A percentile compares a stretch with the other conserved stretches of the same genome.
Evolutionary conservation across 2,113 vertebrate genomes (phyloP).

Genomic region (Copsychus sechellarum): DNA sequence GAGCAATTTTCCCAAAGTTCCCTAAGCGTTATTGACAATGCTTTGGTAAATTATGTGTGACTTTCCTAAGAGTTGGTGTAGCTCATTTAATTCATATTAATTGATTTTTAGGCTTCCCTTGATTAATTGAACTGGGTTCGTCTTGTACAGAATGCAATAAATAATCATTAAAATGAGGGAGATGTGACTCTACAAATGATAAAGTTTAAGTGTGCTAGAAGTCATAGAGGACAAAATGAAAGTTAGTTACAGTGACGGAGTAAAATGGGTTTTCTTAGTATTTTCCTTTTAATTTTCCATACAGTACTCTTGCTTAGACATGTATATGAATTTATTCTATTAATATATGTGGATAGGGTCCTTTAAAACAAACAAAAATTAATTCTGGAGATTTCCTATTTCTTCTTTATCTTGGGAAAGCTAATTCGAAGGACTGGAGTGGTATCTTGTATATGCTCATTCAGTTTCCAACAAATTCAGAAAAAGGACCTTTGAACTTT

Average conservation of each 20-base stretch:
- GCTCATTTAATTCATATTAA: constrained; percentile 94
- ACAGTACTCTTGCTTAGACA: not conserved
- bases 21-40: constrained; percentile 77
- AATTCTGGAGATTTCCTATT: not conserved
- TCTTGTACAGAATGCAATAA: constrained; percentile 85
- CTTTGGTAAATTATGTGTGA: constrained; percentile 90
- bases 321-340: not conserved
- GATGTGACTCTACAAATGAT: constrained; percentile 77
- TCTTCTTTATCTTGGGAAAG: not conserved
- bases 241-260: not conserved
- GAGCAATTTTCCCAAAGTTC: constrained; percentile 72
- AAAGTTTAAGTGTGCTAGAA: constrained; percentile 83
- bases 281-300: constrained; percentile 7
- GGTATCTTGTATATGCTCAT: not conserved
- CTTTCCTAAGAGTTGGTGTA: constrained; percentile 85
- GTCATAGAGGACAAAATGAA: constrained; percentile 78
- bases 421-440: not conserved
- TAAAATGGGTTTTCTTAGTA: not conserved
- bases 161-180: constrained; percentile 84
- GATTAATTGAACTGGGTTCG: constrained; percentile 87
- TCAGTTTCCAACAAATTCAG: not conserved
- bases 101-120: constrained; percentile 89
- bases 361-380: not conserved
- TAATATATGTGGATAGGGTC: not conserved
- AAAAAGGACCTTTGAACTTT: not conserved